Evolutionary conservation across 2,113 vertebrate species (phyloP).

Genomic region (Herpailurus yagouaroundi): DNA sequence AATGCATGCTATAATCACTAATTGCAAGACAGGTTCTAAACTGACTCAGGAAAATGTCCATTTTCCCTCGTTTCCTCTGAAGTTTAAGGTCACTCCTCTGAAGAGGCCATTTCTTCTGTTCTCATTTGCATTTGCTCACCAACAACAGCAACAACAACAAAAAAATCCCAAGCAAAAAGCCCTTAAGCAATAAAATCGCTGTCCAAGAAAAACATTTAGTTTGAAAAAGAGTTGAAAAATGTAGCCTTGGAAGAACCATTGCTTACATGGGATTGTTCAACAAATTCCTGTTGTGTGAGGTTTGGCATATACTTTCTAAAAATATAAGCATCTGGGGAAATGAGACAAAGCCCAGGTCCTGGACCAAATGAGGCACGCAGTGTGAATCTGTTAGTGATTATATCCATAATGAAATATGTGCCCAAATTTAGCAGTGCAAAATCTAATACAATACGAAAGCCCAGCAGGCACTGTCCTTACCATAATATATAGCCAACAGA

Average conservation of each 20-base stretch:
- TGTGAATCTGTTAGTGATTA: conserved; percentile 86
- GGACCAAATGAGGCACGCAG: conserved; percentile 83
- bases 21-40: conserved; percentile 70
- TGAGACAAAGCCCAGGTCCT: conserved; percentile 88
- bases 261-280: conserved; percentile 88
- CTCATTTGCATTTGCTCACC: conserved; percentile 75
- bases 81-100: conserved; percentile 49
- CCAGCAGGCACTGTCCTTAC: conserved; percentile 87
- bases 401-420: conserved; percentile 84
- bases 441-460: conserved; percentile 78
- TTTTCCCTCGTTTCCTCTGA: conserved; percentile 73
- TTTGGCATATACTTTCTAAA: conserved; percentile 88
- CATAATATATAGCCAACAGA: conserved; percentile 96
- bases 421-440: conserved; percentile 84
- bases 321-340: conserved; percentile 88
- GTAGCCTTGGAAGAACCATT: conserved; percentile 85
- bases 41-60: conserved; percentile 3
- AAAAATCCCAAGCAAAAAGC: conserved; percentile 53
- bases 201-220: conserved; percentile 86
- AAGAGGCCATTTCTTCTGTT: conserved; percentile 75
- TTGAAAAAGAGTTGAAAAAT: conserved; percentile 86
- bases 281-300: conserved; percentile 89
- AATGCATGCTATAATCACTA: conserved; percentile 48
- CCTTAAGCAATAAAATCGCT: conserved; percentile 82
- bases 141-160: conserved; percentile 66